phyloP scores from a whole-genome alignment of 2,797 vertebrate species.

The Aotus griseimembra region DNA sequence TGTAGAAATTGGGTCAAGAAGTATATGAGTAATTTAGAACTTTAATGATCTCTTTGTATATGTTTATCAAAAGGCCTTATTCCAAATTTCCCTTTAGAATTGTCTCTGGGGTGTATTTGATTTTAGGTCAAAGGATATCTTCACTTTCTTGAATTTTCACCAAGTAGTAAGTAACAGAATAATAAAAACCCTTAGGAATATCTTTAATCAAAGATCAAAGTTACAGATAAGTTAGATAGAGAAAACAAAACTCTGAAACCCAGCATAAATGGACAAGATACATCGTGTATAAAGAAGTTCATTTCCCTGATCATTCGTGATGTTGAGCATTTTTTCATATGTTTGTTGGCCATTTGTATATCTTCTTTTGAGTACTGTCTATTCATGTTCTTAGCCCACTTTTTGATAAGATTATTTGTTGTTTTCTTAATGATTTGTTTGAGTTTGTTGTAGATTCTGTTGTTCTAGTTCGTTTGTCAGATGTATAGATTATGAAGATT shows the following conservation, averaged over 20 bases:
- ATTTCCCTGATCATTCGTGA: too few relatives aligned
- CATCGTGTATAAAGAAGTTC: background rate
- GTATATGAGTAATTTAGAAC: background rate
- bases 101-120: background rate
- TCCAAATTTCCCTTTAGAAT: background rate
- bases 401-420: too few relatives aligned
- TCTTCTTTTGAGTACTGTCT: too few relatives aligned
- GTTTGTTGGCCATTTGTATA: too few relatives aligned
- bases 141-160: background rate
- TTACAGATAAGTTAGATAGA: background rate
- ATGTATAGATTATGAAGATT: too few relatives aligned
- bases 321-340: too few relatives aligned
- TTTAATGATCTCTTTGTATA: background rate
- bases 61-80: background rate
- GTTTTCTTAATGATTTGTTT: too few relatives aligned
- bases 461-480: too few relatives aligned
- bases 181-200: background rate
- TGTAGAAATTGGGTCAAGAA: background rate
- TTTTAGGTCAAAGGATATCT: background rate
- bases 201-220: background rate
- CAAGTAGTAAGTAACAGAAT: background rate
- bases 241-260: background rate
- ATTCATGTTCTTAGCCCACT: too few relatives aligned
- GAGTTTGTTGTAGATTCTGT: too few relatives aligned
- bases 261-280: background rate